Conservation (phyloP, 2,888 invertebrate genomes). For the Drosophila yooni region DNA sequence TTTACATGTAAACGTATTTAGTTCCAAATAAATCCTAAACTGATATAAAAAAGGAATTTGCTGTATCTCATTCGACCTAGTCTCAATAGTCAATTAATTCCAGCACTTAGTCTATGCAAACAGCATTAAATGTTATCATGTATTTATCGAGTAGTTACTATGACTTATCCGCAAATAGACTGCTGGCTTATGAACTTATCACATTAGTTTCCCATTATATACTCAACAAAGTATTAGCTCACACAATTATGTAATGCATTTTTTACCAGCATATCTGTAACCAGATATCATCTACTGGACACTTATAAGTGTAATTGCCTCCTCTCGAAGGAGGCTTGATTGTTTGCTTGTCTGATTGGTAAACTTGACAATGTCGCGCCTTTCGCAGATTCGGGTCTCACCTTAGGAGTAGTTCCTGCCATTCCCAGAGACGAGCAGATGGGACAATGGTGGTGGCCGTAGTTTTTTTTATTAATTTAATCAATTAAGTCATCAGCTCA, state of each 20-base stretch:
- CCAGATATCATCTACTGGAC: constrained; percentile 35
- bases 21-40: not conserved
- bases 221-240: constrained; percentile 5
- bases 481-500: constrained; percentile 82
- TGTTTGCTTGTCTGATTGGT: constrained; percentile 72
- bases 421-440: constrained; percentile 45
- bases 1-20: not conserved
- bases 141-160: not conserved
- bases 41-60: not conserved
- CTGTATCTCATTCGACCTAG: not conserved
- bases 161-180: not conserved
- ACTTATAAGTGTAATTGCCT: constrained; percentile 47
- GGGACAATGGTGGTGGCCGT: constrained; percentile 39
- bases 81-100: not conserved
- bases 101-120: not conserved
- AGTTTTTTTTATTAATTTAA: constrained; percentile 83
- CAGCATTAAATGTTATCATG: not conserved
- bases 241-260: constrained; percentile 30
- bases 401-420: constrained; percentile 27
- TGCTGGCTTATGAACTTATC: not conserved
- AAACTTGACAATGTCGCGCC: constrained; percentile 34
- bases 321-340: constrained; percentile 52
- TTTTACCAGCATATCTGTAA: constrained; percentile 58
- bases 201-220: not conserved
- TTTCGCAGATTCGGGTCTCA: constrained; percentile 39